Evolutionary conservation across 2,113 vertebrate genomes (phyloP), one percentile per base, ranked within the genome.

Genomic region (Albula goreensis): DNA sequence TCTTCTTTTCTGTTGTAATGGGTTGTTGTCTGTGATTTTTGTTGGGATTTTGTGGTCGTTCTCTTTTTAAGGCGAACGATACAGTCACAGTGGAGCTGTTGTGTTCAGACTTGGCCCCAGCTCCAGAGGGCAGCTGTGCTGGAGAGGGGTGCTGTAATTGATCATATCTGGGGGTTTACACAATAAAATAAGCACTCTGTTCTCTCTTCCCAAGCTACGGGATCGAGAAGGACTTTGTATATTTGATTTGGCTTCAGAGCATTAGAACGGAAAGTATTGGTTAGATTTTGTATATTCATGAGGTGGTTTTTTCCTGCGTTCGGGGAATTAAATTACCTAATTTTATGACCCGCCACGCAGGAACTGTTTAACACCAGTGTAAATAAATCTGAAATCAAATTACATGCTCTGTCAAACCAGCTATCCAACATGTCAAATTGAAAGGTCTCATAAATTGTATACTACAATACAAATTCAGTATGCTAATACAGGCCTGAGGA

Each of bases 161-260:
- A 95, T 94, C 91, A 90, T 90, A 93, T 94, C 92, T 91, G 91
- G 89, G 60, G 91, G 92, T 94, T 95, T 94, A 93, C 88, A 86
- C 86, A 90, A 89, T 90, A 90, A 94, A 93, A 93, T 91, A 92
- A 93, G 90, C 85, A 85, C 90, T 89, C 90, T 91, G 90, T 89
- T 91, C 92, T 90, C 87, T 83, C 86, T 91, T 17, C 88, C 77
- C 80, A 56, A 48, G 74, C 83, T 86, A 60, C 77, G 87, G 87
- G 88, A 91, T 87, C 87, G 90, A 84, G 90, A 86, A 91, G 87
- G 87, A 52, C 83, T 85, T 60, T 89, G 86, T 92, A 77, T 91
- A 91, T 93, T 92, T 91, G 17, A 90, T 92, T 92, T 92, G 88
- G 84, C 85, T 63, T 19, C 60, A 86, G 89, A 88, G 90, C 91